Evolutionary conservation across 2,113 vertebrate genomes (phyloP).

Genomic region (Ictalurus furcatus): DNA sequence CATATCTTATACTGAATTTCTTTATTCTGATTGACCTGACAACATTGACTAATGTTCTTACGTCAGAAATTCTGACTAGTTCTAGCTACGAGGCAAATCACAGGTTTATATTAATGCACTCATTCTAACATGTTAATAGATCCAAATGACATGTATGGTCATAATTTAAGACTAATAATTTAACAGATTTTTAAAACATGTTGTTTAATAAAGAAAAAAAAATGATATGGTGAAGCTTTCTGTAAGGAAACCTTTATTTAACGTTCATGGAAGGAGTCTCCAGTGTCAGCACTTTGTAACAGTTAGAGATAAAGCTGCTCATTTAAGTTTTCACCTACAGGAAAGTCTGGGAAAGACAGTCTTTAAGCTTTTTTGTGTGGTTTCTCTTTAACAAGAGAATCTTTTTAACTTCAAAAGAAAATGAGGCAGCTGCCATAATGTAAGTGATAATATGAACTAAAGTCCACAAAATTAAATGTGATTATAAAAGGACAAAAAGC

Average conservation of each 20-base stretch:
- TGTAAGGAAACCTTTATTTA: background rate
- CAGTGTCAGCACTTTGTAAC: background rate
- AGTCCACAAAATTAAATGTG: background rate
- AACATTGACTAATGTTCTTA: background rate
- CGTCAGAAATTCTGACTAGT: background rate
- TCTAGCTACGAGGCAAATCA: background rate
- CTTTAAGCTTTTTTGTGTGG: background rate
- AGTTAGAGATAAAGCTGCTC: background rate
- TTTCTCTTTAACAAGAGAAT: background rate
- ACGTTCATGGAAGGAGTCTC: background rate
- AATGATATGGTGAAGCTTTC: too few relatives aligned
- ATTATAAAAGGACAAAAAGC: background rate
- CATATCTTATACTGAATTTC: background rate
- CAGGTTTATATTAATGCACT: background rate
- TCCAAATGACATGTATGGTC: background rate
- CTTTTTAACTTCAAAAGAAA: background rate
- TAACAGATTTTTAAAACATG: background rate
- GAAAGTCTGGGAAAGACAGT: background rate
- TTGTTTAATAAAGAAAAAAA: background rate
- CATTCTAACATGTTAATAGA: background rate
- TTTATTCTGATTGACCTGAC: background rate
- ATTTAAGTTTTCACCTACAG: background rate
- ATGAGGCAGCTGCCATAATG: background rate
- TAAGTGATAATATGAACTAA: background rate
- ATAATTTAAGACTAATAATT: background rate